Evolutionary conservation across 2,113 vertebrate species (phyloP), one percentile per base, ranked within the genome.

Genomic region (Clarias macrocephalus): DNA sequence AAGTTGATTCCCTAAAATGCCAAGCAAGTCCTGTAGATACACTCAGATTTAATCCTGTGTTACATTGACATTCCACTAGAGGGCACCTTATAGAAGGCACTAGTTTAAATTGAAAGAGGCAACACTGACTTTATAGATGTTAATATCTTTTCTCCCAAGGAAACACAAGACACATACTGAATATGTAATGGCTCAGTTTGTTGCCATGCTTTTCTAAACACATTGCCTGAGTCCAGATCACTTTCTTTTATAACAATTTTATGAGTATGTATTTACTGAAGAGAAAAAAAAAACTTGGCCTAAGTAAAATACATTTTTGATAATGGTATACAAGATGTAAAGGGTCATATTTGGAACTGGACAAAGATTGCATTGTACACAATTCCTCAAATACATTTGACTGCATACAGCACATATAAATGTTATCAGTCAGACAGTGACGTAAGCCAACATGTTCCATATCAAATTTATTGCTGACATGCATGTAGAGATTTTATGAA

Each of bases 401-500:
- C 21, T n/a, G 77, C 37, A 62, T 30, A 23, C 57, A 30, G 15
- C 8, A 28, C 11, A 66, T 28, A 28, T 30, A 16, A 65, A 70
- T 42, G 10, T 21, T 23, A 25, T n/a, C 65, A 63, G 5, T 63
- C 28, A 83, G 11, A 23, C 8, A 37, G 70, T 81, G 13, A 75
- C 33, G 1, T 1, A 33, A 65, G 73, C 2, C 0, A 62, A 85
- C 2, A 33, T 62, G 87, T 95, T 96, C 93, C 95, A 95, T 96
- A 97, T 94, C 93, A 95, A 95, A 95, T 98, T 99, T 98, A 99
- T 99, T 99, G 97, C 97, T 96, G 95, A 97, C 97, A 98, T 98
- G 97, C 97, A 98, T 96, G 97, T 97, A 96, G 94, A 98, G 96
- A 95, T 96, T 93, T 88, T 96, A 96, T 97, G 96, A 96, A 96